A percentile compares a stretch with the other conserved stretches of the same genome.
Conservation (phyloP, 2,797 vertebrate genomes). For the Phoxinus dragarum region DNA sequence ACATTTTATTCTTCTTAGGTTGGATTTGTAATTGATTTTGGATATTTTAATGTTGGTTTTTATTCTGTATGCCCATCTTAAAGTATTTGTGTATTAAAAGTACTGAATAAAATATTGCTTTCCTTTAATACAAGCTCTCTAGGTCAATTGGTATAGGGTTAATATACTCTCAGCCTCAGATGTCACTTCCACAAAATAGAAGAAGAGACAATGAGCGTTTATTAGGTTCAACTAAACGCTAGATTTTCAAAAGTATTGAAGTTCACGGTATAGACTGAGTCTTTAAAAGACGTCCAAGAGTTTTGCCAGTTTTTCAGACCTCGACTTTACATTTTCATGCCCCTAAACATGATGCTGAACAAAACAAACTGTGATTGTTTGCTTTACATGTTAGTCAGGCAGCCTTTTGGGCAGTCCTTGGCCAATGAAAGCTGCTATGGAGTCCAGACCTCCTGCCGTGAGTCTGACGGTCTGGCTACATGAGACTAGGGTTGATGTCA, state of each 20-base stretch:
- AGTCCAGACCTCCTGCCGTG: not conserved
- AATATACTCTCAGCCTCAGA: not conserved
- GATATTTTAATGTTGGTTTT: not conserved
- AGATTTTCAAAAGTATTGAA: not conserved
- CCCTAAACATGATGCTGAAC: not conserved
- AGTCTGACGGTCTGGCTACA: not conserved
- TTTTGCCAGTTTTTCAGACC: not conserved
- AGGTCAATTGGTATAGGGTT: not conserved
- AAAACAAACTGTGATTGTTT: not conserved
- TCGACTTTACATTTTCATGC: not conserved
- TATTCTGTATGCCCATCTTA: slow-evolving; percentile 7
- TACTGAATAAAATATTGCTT: slow-evolving; percentile 31
- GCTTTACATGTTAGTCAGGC: not conserved
- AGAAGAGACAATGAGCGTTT: not conserved
- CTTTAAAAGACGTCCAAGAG: not conserved
- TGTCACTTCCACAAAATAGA: no score
- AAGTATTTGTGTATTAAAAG: not conserved
- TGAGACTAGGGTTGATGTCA: not conserved
- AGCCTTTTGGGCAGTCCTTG: not conserved
- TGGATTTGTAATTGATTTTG: not conserved
- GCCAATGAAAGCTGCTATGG: not conserved
- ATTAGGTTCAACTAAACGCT: not conserved
- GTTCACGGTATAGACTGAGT: no score
- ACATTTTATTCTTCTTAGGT: slow-evolving; percentile 19
- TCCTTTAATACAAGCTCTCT: not conserved